Base-by-base conservation (phyloP, 2,888 invertebrate species). In the Protophormia terraenovae region DNA sequence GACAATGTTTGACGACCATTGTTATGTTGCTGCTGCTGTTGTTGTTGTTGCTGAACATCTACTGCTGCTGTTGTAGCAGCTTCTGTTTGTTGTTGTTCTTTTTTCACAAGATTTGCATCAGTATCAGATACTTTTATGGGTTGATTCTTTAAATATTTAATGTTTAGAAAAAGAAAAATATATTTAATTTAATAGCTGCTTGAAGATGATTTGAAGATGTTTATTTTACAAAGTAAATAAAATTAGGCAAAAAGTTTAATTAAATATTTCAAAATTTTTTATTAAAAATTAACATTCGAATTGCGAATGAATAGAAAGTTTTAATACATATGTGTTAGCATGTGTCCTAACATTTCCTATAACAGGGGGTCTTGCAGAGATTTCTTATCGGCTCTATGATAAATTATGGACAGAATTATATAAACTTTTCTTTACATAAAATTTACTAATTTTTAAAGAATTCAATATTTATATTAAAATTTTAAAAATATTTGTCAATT, bases 71-170 rank as follows among this genome's bases (percentile, higher is more conserved):
- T 3, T 22, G 50, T 53, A 86, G 87, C 58, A 86, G 88, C 76
- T 71, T 79, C 81, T 71, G 81, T 72, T 78, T 76, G 84, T 35
- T 82, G 78, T 35, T 84, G 84, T 69, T 86, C 82, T 35, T 77
- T 82, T 24, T 87, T 87, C 78, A 86, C 84, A 67, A 83, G 41
- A 35, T 79, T 84, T 64, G 55, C 67, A 55, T 83, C 83, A 22
- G 41, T 82, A 60, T 86, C 88, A 19, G 81, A 85, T 32, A 89
- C 88, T 89, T 92, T 92, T 87, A 92, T 90, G 83, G 91, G 90
- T 88, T 92, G 92, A 88, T 90, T 92, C 92, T 92, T 89, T 85
- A 90, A 87, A 84, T 50, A 73, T 66, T 80, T 73, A 67, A 58
- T 22, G 10, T 35, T 2, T 32, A 19, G 2, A 22, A 41, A 41